These are phyloP conservation scores for Bostrychus sinensis DNA, from an alignment of 2,113 vertebrate species.

Conservation along the genomic window DNA sequence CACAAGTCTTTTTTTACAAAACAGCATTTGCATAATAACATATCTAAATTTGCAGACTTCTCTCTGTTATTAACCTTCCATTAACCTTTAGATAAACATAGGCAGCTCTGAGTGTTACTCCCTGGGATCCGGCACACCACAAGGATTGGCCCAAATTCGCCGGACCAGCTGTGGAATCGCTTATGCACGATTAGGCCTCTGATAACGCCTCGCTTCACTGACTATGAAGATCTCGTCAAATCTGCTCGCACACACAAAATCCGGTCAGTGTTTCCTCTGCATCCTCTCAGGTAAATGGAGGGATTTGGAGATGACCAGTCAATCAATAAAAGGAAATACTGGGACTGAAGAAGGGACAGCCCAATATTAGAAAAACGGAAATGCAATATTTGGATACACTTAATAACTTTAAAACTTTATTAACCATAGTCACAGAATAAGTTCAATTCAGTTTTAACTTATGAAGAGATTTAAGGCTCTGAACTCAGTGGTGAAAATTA, in stretches of 20 bases:
- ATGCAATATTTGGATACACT: neutral
- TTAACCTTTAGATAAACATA: slow-evolving; percentile 79
- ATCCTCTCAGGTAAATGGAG: slow-evolving; percentile 3
- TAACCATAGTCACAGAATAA: too few relatives aligned
- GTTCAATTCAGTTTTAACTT: too few relatives aligned
- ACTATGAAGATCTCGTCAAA: slow-evolving; percentile 51
- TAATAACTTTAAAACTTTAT: too few relatives aligned
- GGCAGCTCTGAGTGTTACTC: slow-evolving; percentile 60
- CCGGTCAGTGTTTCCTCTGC: slow-evolving; percentile 9
- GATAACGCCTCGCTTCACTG: slow-evolving; percentile 52
- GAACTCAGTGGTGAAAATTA: too few relatives aligned
- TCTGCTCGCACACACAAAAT: slow-evolving; percentile 15
- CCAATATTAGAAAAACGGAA: neutral
- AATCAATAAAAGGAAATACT: neutral
- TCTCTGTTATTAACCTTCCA: slow-evolving; percentile 78
- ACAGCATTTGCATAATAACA: slow-evolving; percentile 72
- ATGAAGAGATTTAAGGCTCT: too few relatives aligned
- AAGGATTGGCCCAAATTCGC: slow-evolving; percentile 69
- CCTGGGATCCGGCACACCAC: slow-evolving; percentile 48
- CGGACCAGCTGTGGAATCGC: slow-evolving; percentile 67
- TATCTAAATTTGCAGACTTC: slow-evolving; percentile 65
- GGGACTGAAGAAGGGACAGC: neutral
- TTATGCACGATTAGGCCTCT: slow-evolving; percentile 68
- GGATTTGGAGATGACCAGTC: slow-evolving; percentile 12
- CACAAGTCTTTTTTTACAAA: slow-evolving; percentile 41